phyloP scores from a whole-genome alignment of 2,797 vertebrate species.

The Neosilurus mollespiculum region DNA sequence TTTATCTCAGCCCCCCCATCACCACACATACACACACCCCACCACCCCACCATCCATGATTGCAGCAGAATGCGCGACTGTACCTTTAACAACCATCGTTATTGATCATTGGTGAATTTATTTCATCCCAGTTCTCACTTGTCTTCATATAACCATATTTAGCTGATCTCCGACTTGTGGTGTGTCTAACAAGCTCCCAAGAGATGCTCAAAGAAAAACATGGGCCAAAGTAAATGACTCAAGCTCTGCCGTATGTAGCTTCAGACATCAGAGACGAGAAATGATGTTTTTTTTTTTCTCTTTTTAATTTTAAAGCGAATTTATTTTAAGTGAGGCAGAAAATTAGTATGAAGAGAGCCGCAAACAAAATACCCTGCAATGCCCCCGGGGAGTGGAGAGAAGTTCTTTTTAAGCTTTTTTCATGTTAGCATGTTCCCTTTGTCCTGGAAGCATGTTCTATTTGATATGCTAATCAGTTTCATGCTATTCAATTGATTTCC shows the following conservation, averaged over 20 bases:
- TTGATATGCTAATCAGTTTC: conserved; percentile 50
- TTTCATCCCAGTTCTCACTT: conserved; percentile 4
- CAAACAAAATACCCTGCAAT: not conserved
- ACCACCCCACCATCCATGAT: not conserved
- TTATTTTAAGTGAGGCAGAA: conserved; percentile 27
- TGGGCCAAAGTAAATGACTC: conserved; percentile 30
- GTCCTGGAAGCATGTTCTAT: conserved; percentile 31
- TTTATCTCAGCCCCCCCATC: conserved; percentile 61
- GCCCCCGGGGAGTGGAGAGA: conserved; percentile 2
- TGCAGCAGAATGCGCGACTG: not conserved
- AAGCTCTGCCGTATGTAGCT: conserved; percentile 5
- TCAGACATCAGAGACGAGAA: conserved; percentile 29
- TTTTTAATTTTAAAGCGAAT: conserved; percentile 22
- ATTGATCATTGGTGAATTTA: conserved; percentile 36
- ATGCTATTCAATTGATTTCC: conserved; percentile 53
- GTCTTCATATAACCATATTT: conserved; percentile 47
- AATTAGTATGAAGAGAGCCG: conserved; percentile 31
- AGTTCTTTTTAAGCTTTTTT: conserved; percentile 27
- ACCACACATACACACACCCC: conserved; percentile 38
- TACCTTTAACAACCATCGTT: conserved; percentile 28
- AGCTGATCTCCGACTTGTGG: conserved; percentile 52
- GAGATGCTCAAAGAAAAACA: conserved; percentile 35
- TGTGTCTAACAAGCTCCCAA: conserved; percentile 53
- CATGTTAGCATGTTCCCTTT: conserved; percentile 29
- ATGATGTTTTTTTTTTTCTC: not conserved